phyloP scores from a whole-genome alignment of 64 coral and sea anemone genomes.

The Pachyseris speciosa region DNA sequence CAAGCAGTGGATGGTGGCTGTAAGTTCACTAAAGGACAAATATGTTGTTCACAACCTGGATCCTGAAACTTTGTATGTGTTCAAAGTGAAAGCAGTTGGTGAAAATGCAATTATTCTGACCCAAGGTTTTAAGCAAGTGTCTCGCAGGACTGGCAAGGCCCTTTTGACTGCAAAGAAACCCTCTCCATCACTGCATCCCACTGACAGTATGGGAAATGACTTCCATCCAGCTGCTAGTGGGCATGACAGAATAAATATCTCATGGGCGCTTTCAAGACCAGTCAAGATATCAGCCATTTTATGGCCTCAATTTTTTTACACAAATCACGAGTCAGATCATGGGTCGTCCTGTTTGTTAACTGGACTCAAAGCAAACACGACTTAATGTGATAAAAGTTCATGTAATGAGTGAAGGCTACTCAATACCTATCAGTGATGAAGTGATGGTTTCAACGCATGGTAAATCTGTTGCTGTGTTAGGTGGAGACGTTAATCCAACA shows the following conservation, averaged over 20 bases:
- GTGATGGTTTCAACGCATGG: slow-evolving; percentile 22
- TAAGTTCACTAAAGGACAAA: slow-evolving; percentile 15
- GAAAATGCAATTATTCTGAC: background rate
- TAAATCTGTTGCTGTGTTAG: slow-evolving; percentile 1
- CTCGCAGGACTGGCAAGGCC: background rate
- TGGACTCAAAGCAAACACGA: slow-evolving; percentile 69
- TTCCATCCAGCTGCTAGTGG: background rate
- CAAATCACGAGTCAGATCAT: background rate
- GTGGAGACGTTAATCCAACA: background rate
- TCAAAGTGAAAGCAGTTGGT: slow-evolving; percentile 24
- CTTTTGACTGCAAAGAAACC: background rate
- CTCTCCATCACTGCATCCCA: background rate
- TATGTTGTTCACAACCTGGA: slow-evolving; percentile 18
- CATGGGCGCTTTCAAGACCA: slow-evolving; percentile 38
- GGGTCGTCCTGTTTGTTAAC: background rate
- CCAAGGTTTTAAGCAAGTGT: background rate
- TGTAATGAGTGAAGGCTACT: slow-evolving; percentile 13
- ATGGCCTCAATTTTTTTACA: background rate
- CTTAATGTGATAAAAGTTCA: slow-evolving; percentile 74
- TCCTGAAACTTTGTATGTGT: slow-evolving; percentile 26
- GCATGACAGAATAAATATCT: slow-evolving; percentile 52
- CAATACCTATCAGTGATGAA: slow-evolving; percentile 34
- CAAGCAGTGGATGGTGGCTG: slow-evolving; percentile 22
- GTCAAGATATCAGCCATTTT: background rate
- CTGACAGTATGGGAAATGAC: background rate